A percentile compares a stretch with the other conserved stretches of the same genome.
Evolutionary conservation across 2,797 vertebrate species (phyloP).

Genomic region (Menidia menidia): DNA sequence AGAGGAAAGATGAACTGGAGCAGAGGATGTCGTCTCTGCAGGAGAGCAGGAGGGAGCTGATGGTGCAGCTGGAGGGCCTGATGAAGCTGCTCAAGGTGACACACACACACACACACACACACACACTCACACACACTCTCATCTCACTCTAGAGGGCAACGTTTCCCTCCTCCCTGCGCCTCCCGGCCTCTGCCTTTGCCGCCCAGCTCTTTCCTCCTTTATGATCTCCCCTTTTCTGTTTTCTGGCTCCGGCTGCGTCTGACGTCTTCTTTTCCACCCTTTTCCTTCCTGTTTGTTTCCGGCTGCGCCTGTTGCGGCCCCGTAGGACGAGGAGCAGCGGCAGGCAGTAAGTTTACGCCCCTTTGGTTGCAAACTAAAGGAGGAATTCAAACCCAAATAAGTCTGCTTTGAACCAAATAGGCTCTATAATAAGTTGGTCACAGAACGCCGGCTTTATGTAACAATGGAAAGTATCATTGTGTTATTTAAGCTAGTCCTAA

Average conservation of each 20-base stretch:
- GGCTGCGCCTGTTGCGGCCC: constrained; percentile 60
- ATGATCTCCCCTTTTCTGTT: constrained; percentile 14
- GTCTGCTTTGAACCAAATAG: no score
- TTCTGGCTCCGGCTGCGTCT: constrained; percentile 45
- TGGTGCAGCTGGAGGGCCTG: constrained; percentile 95
- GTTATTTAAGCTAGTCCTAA: no score
- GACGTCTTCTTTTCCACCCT: constrained; percentile 54
- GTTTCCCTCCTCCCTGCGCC: constrained; percentile 26
- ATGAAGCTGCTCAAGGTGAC: constrained; percentile 97
- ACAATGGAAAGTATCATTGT: no score
- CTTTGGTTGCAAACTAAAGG: constrained; percentile 19
- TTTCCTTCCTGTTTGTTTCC: constrained; percentile 66
- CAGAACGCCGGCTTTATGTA: no score
- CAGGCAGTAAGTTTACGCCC: constrained; percentile 93
- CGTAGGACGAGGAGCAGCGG: constrained; percentile 95
- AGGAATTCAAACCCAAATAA: constrained; percentile 9
- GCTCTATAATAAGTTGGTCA: no score
- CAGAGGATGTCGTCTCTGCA: constrained; percentile 96
- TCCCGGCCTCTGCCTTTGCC: constrained; percentile 22
- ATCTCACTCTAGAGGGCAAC: constrained; percentile 57
- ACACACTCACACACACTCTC: constrained; percentile 21
- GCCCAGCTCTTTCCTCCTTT: constrained; percentile 37
- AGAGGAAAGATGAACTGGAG: constrained; percentile 95
- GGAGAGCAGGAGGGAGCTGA: constrained; percentile 94
- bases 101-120: constrained; percentile 10